A percentile compares a stretch with the other conserved stretches of the same genome.
These are phyloP conservation scores for Autographa gamma DNA, from an alignment of 2,888 invertebrate species.

Conservation along the genomic window DNA sequence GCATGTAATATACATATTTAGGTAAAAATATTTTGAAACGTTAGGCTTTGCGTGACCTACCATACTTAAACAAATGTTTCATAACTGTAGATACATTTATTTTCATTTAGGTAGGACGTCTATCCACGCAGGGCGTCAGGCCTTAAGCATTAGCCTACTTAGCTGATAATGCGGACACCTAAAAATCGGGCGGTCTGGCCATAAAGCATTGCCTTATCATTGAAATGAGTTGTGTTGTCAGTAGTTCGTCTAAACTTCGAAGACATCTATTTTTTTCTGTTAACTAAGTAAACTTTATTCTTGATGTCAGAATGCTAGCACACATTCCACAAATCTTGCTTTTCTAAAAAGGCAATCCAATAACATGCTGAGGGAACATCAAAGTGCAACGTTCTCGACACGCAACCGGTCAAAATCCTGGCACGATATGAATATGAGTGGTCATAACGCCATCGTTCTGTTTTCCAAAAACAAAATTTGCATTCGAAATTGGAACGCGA, in stretches of 20 bases:
- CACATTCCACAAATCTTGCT: slow-evolving; percentile 15
- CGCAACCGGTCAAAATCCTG: slow-evolving; percentile 77
- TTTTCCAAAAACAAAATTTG: slow-evolving; percentile 80
- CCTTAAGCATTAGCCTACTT: slow-evolving; percentile 60
- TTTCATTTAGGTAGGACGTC: slow-evolving; percentile 61
- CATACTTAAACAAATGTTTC: slow-evolving; percentile 61
- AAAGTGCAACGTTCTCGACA: slow-evolving; percentile 75
- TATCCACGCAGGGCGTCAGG: slow-evolving; percentile 44
- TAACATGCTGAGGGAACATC: slow-evolving; percentile 63
- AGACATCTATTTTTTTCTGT: neutral
- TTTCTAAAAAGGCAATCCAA: slow-evolving; percentile 42
- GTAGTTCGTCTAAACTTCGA: neutral
- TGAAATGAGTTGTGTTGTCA: neutral
- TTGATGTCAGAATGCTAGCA: slow-evolving; percentile 24
- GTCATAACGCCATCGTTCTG: slow-evolving; percentile 64
- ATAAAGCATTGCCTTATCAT: neutral
- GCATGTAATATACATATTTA: slow-evolving; percentile 4
- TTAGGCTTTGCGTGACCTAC: slow-evolving; percentile 66
- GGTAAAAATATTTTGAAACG: neutral
- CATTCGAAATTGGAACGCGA: slow-evolving; percentile 85
- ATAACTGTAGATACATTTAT: slow-evolving; percentile 55
- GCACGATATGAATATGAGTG: slow-evolving; percentile 67
- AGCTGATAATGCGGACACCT: slow-evolving; percentile 28
- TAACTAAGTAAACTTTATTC: neutral
- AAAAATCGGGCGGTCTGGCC: slow-evolving; percentile 28